Evolutionary conservation across 2,113 vertebrate genomes (phyloP).

Genomic region (Cairina moschata): DNA sequence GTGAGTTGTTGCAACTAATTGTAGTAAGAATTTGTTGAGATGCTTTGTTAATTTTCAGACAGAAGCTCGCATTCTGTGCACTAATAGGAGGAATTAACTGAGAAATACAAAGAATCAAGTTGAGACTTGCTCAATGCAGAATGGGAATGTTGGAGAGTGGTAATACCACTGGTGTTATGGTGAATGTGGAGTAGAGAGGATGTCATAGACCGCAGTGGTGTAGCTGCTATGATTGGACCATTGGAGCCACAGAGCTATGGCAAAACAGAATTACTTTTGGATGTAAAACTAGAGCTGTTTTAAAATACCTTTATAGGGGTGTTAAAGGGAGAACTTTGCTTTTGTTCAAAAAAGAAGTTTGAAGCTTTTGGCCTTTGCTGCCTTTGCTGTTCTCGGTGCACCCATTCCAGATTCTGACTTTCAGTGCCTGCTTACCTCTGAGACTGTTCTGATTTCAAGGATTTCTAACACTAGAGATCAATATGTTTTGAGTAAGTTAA

Average conservation of each 20-base stretch:
- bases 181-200: neutral
- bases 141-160: neutral
- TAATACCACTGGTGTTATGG: neutral
- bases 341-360: neutral
- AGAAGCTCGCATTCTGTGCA: neutral
- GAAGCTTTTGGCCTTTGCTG: neutral
- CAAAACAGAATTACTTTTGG: neutral
- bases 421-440: neutral
- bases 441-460: neutral
- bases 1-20: neutral
- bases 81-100: neutral
- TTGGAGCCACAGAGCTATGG: neutral
- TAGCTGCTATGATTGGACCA: accelerated
- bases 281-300: neutral
- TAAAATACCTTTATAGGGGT: neutral
- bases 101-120: neutral
- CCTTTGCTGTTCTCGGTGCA: neutral
- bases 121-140: neutral
- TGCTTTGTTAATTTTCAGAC: neutral
- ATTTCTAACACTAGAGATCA: neutral
- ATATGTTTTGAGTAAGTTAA: neutral
- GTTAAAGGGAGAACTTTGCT: neutral
- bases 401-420: neutral
- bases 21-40: neutral
- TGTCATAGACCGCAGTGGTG: neutral